A percentile compares a stretch with the other conserved stretches of the same genome.
These are phyloP conservation scores for Dicranocentrus wangi DNA, from an alignment of 2,888 invertebrate genomes.

Conservation along the genomic window DNA sequence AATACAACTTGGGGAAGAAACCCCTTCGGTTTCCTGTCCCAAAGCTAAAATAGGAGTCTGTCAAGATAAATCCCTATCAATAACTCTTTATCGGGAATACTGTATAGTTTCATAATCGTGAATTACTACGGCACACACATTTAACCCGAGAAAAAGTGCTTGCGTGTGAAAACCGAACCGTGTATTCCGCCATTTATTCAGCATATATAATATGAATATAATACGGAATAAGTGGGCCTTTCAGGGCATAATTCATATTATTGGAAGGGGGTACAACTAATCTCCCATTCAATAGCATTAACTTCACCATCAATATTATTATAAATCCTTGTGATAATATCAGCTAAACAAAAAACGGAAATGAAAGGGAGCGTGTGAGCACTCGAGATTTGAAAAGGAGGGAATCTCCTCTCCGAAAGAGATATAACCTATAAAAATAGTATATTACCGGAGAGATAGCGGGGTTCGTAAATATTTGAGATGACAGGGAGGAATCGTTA, in stretches of 20 bases:
- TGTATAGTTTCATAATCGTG: neutral
- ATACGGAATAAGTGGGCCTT: too few species aligned
- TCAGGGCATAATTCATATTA: too few species aligned
- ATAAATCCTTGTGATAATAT: neutral
- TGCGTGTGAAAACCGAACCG: neutral
- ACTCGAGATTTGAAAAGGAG: neutral
- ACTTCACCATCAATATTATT: neutral
- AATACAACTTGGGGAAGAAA: too few species aligned
- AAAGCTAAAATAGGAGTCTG: too few species aligned
- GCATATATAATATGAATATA: neutral
- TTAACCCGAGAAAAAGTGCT: neutral
- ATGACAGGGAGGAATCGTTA: conserved; percentile 50
- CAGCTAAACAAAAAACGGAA: neutral
- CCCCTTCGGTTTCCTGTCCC: too few species aligned
- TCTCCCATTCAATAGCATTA: neutral
- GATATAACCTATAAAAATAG: neutral
- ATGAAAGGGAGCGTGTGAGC: neutral
- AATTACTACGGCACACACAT: neutral
- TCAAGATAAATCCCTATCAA: too few species aligned
- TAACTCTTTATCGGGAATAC: too few species aligned
- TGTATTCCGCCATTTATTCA: neutral
- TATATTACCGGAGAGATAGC: neutral
- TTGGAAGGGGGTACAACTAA: too few species aligned
- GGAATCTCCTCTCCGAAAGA: neutral
- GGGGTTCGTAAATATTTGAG: conserved; percentile 53